Evolutionary conservation across 2,113 vertebrate species (phyloP).

Genomic region (Dasyurus viverrinus): DNA sequence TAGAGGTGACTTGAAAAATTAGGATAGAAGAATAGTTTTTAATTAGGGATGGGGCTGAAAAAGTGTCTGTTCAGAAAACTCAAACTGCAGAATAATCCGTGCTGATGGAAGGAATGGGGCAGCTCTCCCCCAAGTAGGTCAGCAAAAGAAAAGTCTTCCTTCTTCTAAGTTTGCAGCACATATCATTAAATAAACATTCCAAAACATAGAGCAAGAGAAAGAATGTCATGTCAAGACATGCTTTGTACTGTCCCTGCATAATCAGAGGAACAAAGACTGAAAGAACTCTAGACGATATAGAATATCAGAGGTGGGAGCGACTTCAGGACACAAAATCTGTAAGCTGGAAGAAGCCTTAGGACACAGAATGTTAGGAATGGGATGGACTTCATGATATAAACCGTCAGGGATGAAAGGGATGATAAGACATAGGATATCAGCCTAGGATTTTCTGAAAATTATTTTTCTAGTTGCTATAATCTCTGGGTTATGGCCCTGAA

Average conservation of each 20-base stretch:
- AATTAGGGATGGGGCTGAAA: neutral
- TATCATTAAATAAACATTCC: constrained; percentile 60
- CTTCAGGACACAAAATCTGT: neutral
- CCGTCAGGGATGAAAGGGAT: neutral
- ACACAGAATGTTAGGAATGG: neutral
- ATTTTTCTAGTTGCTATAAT: neutral
- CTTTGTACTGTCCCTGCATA: constrained; percentile 35
- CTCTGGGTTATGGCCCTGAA: neutral
- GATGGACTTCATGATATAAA: neutral
- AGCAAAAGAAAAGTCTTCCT: constrained; percentile 43
- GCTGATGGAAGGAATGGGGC: neutral
- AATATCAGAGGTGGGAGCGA: neutral
- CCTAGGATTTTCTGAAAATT: neutral
- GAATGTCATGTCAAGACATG: constrained; percentile 49
- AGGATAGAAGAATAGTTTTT: neutral
- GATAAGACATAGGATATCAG: neutral
- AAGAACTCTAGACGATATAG: neutral
- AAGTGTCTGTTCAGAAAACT: neutral
- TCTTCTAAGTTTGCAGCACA: constrained; percentile 50
- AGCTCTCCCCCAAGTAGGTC: constrained; percentile 6
- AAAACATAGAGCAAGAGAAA: constrained; percentile 35
- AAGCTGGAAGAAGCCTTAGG: neutral
- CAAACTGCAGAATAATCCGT: fast-evolving
- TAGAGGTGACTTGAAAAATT: neutral
- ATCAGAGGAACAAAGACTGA: neutral